These are phyloP conservation scores for Drosophila arawakana DNA, from an alignment of 1,140 invertebrate genomes.

Conservation along the genomic window DNA sequence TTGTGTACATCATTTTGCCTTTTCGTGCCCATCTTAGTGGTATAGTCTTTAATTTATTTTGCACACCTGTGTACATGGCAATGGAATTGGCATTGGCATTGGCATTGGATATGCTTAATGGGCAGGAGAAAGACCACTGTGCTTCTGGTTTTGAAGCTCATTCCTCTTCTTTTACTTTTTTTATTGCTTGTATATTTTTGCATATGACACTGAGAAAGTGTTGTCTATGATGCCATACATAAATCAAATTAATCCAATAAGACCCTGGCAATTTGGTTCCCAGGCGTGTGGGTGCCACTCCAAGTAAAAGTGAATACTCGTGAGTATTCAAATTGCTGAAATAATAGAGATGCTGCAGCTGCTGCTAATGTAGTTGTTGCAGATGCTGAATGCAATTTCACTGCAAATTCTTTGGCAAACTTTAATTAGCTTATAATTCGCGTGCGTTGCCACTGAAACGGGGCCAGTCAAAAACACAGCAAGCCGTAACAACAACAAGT, in stretches of 20 bases:
- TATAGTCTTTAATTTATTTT: conserved; percentile 74
- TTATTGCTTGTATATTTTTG: conserved; percentile 47
- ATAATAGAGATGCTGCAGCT: conserved; percentile 30
- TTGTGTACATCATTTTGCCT: conserved; percentile 50
- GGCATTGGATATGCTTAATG: conserved; percentile 40
- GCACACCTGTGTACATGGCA: conserved; percentile 64
- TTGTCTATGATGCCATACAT: conserved; percentile 50
- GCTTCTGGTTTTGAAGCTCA: conserved; percentile 65
- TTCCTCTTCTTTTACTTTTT: not conserved
- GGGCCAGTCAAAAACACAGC: conserved; percentile 61
- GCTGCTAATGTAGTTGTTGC: conserved; percentile 7
- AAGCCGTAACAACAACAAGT: conserved; percentile 25
- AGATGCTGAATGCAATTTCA: conserved; percentile 63
- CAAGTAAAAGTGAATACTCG: conserved; percentile 45
- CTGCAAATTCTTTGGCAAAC: conserved; percentile 61
- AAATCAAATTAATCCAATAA: conserved; percentile 80
- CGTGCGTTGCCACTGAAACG: conserved; percentile 68
- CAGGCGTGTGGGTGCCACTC: conserved; percentile 51
- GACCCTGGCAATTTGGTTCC: conserved; percentile 52
- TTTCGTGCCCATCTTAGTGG: conserved; percentile 54
- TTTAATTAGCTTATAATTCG: conserved; percentile 77
- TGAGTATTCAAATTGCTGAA: conserved; percentile 35
- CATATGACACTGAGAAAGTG: conserved; percentile 65
- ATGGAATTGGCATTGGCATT: conserved; percentile 20
- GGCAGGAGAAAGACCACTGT: conserved; percentile 30